Evolutionary conservation across 2,888 invertebrate species (phyloP), one percentile per base, ranked within the genome.

Genomic region (Trissonchulus sp.): DNA sequence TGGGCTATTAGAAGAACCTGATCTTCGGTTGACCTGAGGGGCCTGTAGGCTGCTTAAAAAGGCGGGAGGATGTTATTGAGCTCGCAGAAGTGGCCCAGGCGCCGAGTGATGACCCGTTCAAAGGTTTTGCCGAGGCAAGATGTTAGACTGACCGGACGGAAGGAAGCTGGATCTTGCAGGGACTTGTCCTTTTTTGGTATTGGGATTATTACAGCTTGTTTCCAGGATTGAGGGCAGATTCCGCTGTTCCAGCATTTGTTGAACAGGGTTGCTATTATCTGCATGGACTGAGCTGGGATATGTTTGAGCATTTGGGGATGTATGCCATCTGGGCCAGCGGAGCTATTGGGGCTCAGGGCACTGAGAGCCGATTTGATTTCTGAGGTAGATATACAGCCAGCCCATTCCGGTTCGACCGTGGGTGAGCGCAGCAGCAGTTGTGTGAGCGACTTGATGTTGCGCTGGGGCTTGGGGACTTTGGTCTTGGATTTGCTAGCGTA

Each of bases 181-280:
- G 60, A 60, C n/a, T 60, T 60, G 60, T n/a, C 60, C n/a, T 60
- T 60, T 60, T 60, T 60, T n/a, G n/a, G n/a, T 18, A 60, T 18
- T 60, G 60, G 60, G n/a, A 60, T 60, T 18, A 60, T 60, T 60
- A n/a, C n/a, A 60, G 18, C n/a, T 60, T 60, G 18, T 18, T 60
- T 60, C 60, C 60, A 60, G n/a, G 60, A 18, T n/a, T 60, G 60
- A 18, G 60, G n/a, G n/a, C 60, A 60, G n/a, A 18, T 18, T 18
- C 60, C 60, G 18, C 18, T 18, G 18, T 18, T 18, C 60, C 60
- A 60, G 60, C 18, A 60, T 18, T n/a, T 18, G n/a, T 60, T 60
- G 60, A 60, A 60, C 18, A 60, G 18, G 18, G n/a, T 60, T n/a
- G n/a, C 18, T 18, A 60, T 60, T 18, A 60, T 18, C n/a, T n/a